These are phyloP conservation scores for Drosophila setosimentum DNA, from an alignment of 2,888 invertebrate genomes.

Conservation along the genomic window DNA sequence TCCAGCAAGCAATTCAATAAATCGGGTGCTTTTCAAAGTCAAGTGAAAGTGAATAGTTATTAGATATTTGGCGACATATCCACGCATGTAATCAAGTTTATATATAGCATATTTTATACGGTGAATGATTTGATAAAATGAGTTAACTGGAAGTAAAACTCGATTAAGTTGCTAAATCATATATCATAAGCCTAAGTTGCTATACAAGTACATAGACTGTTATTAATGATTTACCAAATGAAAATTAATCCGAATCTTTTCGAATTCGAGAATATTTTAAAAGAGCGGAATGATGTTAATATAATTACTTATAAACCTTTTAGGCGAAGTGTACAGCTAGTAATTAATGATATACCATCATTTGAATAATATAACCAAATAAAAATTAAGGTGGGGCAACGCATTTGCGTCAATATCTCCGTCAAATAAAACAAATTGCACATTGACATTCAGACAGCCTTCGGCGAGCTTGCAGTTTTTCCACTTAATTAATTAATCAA, in stretches of 20 bases:
- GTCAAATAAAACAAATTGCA: conserved; percentile 72
- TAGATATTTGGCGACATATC: not conserved
- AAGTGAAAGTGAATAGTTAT: conserved; percentile 60
- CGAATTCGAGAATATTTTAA: not conserved
- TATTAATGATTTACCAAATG: not conserved
- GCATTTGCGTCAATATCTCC: conserved; percentile 31
- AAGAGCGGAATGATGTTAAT: not conserved
- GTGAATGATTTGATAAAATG: not conserved
- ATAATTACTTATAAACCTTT: conserved; percentile 5
- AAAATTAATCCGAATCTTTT: not conserved
- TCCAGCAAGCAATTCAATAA: not conserved
- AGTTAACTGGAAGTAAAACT: not conserved
- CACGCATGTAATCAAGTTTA: not conserved
- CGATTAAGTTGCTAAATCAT: not conserved
- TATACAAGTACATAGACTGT: not conserved
- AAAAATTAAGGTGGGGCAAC: conserved; percentile 8
- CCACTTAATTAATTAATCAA: conserved; percentile 77
- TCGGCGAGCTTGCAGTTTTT: conserved; percentile 67
- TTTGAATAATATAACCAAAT: not conserved
- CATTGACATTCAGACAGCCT: conserved; percentile 79
- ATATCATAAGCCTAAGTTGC: not conserved
- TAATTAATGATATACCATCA: not conserved
- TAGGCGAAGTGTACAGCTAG: conserved; percentile 12
- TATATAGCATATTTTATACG: not conserved
- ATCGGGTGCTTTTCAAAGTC: conserved; percentile 35